Evolutionary conservation across 2,797 vertebrate species (phyloP).

Genomic region (Sparidentex hasta): DNA sequence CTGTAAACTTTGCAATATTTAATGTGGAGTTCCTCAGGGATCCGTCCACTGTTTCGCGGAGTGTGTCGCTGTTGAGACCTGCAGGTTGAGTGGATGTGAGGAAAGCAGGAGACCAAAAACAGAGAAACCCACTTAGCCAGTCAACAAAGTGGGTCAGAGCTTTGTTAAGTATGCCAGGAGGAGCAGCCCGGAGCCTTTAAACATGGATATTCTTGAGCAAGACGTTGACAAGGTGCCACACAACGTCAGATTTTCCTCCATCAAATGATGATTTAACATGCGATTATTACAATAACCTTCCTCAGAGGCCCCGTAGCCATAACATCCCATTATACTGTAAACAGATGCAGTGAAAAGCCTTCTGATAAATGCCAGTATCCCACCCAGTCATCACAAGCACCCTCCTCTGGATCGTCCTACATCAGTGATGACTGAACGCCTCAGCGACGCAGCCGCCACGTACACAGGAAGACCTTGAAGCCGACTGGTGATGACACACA

Average conservation of each 20-base stretch:
- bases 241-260: background rate
- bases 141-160: slow-evolving; percentile 69
- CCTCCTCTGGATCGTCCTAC: slow-evolving; percentile 32
- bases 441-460: slow-evolving; percentile 24
- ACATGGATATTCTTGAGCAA: background rate
- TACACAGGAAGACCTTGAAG: slow-evolving; percentile 56
- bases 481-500: slow-evolving; percentile 32
- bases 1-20: background rate
- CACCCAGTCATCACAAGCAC: slow-evolving; percentile 23
- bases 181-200: slow-evolving; percentile 45
- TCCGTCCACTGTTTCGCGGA: background rate
- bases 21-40: background rate
- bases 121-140: slow-evolving; percentile 69
- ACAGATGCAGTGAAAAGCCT: slow-evolving; percentile 1
- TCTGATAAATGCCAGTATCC: slow-evolving; percentile 37
- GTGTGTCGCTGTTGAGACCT: background rate
- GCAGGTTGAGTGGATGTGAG: slow-evolving; percentile 31
- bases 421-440: slow-evolving; percentile 48
- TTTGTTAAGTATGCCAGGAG: slow-evolving; percentile 52
- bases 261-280: background rate
- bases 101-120: slow-evolving; percentile 62
- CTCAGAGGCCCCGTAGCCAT: background rate
- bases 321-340: slow-evolving; percentile 2
- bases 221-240: background rate
- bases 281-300: background rate